A percentile compares a stretch with the other conserved stretches of the same genome.
phyloP scores from a whole-genome alignment of 2,113 vertebrate species.

The Larimichthys polyactis region DNA sequence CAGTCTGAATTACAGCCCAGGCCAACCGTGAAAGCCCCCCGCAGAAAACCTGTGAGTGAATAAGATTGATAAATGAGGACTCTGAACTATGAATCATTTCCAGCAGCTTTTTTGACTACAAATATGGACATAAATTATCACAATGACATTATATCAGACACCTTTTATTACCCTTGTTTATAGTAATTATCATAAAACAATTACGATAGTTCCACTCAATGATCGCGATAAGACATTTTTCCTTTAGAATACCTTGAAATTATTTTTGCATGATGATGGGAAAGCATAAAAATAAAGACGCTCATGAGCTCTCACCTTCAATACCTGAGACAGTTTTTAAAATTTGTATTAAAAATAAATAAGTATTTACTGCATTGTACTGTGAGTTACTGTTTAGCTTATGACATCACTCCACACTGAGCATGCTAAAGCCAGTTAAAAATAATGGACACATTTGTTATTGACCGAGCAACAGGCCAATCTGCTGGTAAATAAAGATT shows the following conservation, averaged over 20 bases:
- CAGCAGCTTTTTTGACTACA: background rate
- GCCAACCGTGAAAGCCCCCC: background rate
- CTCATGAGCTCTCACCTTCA: background rate
- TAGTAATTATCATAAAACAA: background rate
- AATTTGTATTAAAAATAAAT: too few species aligned
- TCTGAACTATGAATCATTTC: background rate
- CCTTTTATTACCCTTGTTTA: background rate
- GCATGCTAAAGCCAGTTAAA: background rate
- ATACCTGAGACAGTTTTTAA: too few species aligned
- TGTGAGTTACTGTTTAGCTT: background rate
- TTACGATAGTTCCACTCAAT: background rate
- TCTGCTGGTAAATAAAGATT: background rate
- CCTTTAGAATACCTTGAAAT: background rate
- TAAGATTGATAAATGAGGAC: conserved; percentile 13
- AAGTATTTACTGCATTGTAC: too few species aligned
- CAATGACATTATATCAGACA: background rate
- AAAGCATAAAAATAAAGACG: background rate
- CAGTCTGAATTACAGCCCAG: background rate
- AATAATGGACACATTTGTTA: background rate
- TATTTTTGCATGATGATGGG: background rate
- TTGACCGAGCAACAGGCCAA: background rate
- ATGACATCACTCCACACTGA: background rate
- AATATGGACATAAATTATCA: background rate
- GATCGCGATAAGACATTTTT: background rate
- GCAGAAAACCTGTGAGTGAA: background rate